Percentiles rank a stretch among this genome's conserved stretches.
phyloP scores from a whole-genome alignment of 92 coral and sea anemone species.

The Pocillopora meandrina region DNA sequence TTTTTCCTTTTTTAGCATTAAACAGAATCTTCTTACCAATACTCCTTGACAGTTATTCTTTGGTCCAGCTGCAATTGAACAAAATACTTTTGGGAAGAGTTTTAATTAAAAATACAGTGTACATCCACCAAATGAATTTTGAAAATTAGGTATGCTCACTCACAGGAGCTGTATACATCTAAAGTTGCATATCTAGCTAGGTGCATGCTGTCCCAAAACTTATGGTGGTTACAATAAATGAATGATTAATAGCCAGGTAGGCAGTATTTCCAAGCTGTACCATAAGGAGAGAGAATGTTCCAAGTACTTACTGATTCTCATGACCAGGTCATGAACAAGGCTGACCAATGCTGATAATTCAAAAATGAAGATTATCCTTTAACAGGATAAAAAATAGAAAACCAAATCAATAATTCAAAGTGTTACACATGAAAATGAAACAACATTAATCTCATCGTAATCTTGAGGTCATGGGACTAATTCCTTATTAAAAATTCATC shows the following conservation, averaged over 20 bases:
- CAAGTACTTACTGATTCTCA: conserved; percentile 82
- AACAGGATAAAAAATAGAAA: not conserved
- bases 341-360: conserved; percentile 85
- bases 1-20: not conserved
- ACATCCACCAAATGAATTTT: no score
- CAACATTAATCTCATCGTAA: no score
- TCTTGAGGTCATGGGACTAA: no score
- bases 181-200: no score
- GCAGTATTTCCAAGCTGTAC: not conserved
- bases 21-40: conserved; percentile 69
- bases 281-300: not conserved
- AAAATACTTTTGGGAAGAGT: not conserved
- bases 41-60: conserved; percentile 89
- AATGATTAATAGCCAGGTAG: no score
- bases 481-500: no score
- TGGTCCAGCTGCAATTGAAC: conserved; percentile 80
- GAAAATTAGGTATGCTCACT: no score
- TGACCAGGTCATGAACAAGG: conserved; percentile 83
- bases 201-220: no score
- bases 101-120: not conserved
- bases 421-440: no score
- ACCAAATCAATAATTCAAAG: no score
- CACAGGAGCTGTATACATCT: no score
- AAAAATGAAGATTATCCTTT: conserved; percentile 88
- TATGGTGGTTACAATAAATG: no score